Conservation (phyloP, 2,888 invertebrate genomes). For the Scrobipalpa atriplicella region DNA sequence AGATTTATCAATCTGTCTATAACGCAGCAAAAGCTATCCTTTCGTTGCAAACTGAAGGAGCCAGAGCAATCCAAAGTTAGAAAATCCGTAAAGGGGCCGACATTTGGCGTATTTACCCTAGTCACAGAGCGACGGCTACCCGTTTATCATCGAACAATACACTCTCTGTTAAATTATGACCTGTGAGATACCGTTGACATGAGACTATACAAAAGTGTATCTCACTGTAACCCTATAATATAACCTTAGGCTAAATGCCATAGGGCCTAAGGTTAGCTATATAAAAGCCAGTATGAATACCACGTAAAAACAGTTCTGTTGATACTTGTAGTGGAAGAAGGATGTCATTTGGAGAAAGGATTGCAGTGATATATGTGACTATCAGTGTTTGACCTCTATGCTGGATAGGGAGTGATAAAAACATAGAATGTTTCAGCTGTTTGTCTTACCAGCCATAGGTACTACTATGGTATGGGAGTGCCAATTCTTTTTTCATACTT, state of each 20-base stretch:
- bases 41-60: no score
- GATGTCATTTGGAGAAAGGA: constrained; percentile 2
- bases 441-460: no score
- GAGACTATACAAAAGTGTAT: constrained; percentile 71
- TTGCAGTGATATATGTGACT: background rate
- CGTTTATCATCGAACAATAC: constrained; percentile 34
- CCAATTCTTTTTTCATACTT: no score
- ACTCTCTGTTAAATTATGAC: constrained; percentile 30
- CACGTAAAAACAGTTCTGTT: constrained; percentile 56
- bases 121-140: background rate
- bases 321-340: constrained; percentile 30
- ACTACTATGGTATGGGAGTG: no score
- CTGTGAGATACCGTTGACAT: constrained; percentile 33
- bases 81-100: no score
- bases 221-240: constrained; percentile 43
- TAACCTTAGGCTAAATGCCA: constrained; percentile 67
- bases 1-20: no score
- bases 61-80: no score
- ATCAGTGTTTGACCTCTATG: background rate
- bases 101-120: no score
- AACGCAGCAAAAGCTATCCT: no score
- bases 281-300: constrained; percentile 65
- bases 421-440: no score
- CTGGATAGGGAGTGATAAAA: no score
- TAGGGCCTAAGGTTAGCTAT: constrained; percentile 73